A percentile compares a stretch with the other conserved stretches of the same genome.
phyloP scores from a whole-genome alignment of 2,113 vertebrate species.

The Ranitomeya variabilis region DNA sequence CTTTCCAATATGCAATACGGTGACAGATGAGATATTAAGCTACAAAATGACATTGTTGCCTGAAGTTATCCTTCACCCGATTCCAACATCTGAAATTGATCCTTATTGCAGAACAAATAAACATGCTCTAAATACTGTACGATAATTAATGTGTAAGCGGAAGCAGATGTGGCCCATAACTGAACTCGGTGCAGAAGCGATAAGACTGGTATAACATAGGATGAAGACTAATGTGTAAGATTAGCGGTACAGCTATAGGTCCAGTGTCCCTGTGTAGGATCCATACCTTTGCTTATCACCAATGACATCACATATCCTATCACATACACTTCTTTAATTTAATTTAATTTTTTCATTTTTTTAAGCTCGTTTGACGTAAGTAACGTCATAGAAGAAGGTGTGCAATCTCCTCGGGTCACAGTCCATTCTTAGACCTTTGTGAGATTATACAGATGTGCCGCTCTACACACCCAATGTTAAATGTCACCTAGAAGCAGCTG shows the following conservation, averaged over 20 bases:
- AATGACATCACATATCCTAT: not conserved
- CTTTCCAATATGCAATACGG: not conserved
- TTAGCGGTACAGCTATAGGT: no score
- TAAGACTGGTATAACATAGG: not conserved
- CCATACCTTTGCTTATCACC: not conserved
- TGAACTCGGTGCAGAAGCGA: not conserved
- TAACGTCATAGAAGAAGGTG: no score
- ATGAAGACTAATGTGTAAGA: no score
- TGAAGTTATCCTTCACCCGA: not conserved
- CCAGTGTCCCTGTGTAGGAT: not conserved
- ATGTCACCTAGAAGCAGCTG: no score
- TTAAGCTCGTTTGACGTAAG: no score
- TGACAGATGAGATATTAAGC: not conserved
- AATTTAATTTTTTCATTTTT: no score
- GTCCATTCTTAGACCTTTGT: no score
- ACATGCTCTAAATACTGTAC: slow-evolving; percentile 1
- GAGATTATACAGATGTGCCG: no score
- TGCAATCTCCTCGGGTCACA: no score
- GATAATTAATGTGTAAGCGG: not conserved
- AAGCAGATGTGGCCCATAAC: slow-evolving; percentile 4
- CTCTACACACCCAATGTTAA: no score
- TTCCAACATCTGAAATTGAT: slow-evolving; percentile 8
- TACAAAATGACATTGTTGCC: not conserved
- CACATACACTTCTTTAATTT: not conserved
- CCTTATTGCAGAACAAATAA: not conserved